Evolutionary conservation across 2,797 vertebrate genomes (phyloP), one percentile per base, ranked within the genome.

Genomic region (Gadopsis marmoratus): DNA sequence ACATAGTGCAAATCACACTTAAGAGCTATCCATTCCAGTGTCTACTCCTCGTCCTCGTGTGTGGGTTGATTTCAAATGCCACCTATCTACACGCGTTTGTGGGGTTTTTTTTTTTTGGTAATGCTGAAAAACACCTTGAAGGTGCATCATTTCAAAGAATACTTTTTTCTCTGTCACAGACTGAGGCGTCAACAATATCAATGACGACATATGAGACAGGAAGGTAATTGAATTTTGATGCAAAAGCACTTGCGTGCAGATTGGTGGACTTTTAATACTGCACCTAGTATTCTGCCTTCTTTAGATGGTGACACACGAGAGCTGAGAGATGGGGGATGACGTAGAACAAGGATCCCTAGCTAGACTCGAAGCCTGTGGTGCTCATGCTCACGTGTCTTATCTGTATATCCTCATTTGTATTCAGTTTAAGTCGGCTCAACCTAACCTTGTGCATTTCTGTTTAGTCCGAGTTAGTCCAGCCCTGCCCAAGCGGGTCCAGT

Each of bases 1-100:
- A 71, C 51, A 45, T 10, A 0, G 33, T 58, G 43, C 50, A 77
- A 76, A 84, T 86, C 37, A 50, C 51, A 50, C 33, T 77, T 43
- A 50, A 65, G 60, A 71, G 50, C 66, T 35, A 21, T 74, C 29
- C 8, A 16, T 78, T 71, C 29, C 2, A 58, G 48, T 54, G 31
- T 56, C 21, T 45, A 16, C 14, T 51, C 16, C 21, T 66, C 29
- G 12, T 70, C 23, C 5, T 33, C 1, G 2, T 55, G n/a, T 51
- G 8, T 19, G 12, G 33, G 19, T 50, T 65, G 47, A 61, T 53
- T 81, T 58, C 2, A 21, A 83, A 76, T 61, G 11, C n/a, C 58
- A 58, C 26, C 14, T 65, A 19, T 58, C 16, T 55, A 10, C 35
- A 59, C 39, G 54, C 12, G 26, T 64, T 67, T 59, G 55, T 60